phyloP scores from a whole-genome alignment of 1,140 invertebrate species.

The Drosophila cardini region DNA sequence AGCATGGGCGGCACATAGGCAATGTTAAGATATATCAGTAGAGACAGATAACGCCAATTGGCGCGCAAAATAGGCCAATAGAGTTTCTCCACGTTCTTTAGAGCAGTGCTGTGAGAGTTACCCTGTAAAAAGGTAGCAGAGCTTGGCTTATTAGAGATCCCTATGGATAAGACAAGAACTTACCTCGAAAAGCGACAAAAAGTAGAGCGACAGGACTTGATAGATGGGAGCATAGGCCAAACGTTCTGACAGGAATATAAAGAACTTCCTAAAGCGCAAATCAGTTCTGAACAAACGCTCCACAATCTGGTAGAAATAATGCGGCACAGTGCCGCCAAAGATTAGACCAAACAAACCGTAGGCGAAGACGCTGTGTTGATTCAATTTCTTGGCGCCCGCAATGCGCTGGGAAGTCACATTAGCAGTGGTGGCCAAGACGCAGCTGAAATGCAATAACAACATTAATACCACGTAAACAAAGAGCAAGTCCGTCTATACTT shows the following conservation, averaged over 20 bases:
- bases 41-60: conserved; percentile 90
- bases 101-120: conserved; percentile 87
- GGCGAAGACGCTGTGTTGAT: conserved; percentile 88
- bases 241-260: conserved; percentile 87
- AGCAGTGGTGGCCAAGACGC: conserved; percentile 87
- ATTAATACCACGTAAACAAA: conserved; percentile 2
- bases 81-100: conserved; percentile 87
- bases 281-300: conserved; percentile 85
- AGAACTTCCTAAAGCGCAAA: conserved; percentile 72
- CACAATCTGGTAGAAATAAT: conserved; percentile 89
- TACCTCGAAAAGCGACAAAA: conserved; percentile 88
- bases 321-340: conserved; percentile 90
- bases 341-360: conserved; percentile 90
- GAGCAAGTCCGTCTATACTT: conserved; percentile 58
- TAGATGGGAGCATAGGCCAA: conserved; percentile 89
- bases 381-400: conserved; percentile 86
- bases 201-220: conserved; percentile 89
- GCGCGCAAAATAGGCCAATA: conserved; percentile 88
- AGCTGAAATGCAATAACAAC: conserved; percentile 84
- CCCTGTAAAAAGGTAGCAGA: conserved; percentile 84
- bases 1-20: conserved; percentile 89
- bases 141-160: background rate
- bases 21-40: conserved; percentile 89
- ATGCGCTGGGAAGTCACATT: conserved; percentile 89
- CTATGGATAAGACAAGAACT: background rate